Base-by-base conservation (phyloP, 2,888 invertebrate genomes). In the Geophilus truncorum region DNA sequence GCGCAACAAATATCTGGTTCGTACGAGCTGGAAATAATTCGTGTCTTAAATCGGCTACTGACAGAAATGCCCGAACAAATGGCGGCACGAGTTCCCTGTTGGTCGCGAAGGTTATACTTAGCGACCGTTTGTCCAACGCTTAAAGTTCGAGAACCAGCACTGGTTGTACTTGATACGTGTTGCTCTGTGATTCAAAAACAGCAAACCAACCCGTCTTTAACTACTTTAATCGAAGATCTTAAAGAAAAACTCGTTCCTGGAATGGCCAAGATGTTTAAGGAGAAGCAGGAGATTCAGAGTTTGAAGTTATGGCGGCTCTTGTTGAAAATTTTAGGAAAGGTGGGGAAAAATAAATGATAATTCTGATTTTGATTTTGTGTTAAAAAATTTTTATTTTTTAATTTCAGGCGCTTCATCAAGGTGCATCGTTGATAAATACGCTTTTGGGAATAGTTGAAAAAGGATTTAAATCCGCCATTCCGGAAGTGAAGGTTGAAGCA, bases 401-500 rank as follows among this genome's bases (percentile, higher is more conserved):
- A n/a, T 9, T 34, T 23, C 6, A 80, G 80, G 36, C 80, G 4
- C 40, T 80, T 25, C 80, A 80, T 40, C 80, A 80, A 40, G 80
- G 80, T 21, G 80, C 80, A 7, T 76, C 80, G 7, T 25, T 80
- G n/a, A 80, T 80, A 25, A 80, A 80, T 36, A 80, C 30, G 3
- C 30, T 80, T 23, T n/a, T 80, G 21, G 76, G 21, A n/a, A 40
- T 80, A 1, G 80, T 80, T 15, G 80, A 80, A 34, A 80, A 80
- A 40, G 80, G 75, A 15, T 80, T 80, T 28, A 80, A 80, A 76
- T 80, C 80, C 9, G 9, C 76, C 9, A 76, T n/a, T 76, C 34
- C 80, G n/a, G 80, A 80, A 15, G 76, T 80, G n/a, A 80, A 80
- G 40, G 28, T 80, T 9, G 80, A 70, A 36, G 80, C 80, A 51